Evolutionary conservation across 2,888 invertebrate species (phyloP).

Genomic region (Kryphioiulus occultus): DNA sequence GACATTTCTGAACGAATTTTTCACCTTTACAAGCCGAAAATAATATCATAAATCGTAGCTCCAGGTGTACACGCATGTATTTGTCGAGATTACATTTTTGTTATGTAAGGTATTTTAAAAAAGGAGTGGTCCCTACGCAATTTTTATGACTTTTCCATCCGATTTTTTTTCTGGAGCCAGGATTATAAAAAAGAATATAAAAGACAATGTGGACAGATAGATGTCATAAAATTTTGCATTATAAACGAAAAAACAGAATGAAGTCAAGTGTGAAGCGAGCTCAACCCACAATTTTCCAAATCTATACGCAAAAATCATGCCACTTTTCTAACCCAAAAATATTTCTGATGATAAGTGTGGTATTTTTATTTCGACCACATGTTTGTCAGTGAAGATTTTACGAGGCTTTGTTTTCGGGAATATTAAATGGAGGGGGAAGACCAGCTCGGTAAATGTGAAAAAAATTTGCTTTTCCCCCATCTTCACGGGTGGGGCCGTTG

Average conservation of each 20-base stretch:
- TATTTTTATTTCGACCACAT: conserved; percentile 42
- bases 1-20: background rate
- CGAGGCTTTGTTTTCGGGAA: conserved; percentile 42
- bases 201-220: conserved; percentile 39
- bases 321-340: conserved; percentile 14
- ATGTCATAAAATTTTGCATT: conserved; percentile 44
- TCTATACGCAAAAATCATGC: background rate
- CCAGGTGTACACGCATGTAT: background rate
- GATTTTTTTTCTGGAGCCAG: background rate
- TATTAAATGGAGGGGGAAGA: conserved; percentile 9
- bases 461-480: background rate
- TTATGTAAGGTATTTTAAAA: background rate
- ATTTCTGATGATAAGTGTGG: conserved; percentile 35
- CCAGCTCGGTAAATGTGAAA: background rate
- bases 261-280: conserved; percentile 33
- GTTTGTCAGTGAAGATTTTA: conserved; percentile 42
- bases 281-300: conserved; percentile 24
- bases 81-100: background rate
- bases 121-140: background rate
- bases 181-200: conserved; percentile 21
- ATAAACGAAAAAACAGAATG: conserved; percentile 5
- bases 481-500: conserved; percentile 25
- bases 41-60: background rate
- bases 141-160: background rate
- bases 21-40: background rate